Conservation (phyloP, 2,888 invertebrate genomes). For the Zaprionus bogoriensis region DNA sequence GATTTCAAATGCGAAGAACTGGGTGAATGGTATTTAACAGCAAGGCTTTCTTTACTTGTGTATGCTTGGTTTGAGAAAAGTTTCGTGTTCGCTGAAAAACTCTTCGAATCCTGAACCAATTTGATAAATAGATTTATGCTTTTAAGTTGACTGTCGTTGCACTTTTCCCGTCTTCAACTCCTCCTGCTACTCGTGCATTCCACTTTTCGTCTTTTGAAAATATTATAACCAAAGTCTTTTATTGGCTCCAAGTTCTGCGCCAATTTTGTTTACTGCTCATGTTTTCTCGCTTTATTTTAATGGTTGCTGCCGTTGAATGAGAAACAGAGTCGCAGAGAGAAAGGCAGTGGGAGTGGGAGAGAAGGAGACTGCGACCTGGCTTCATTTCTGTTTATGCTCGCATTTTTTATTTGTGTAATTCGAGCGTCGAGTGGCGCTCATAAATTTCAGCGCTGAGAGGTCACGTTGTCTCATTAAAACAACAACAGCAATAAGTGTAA, state of each 20-base stretch:
- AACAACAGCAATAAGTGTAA: constrained; percentile 60
- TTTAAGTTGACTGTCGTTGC: constrained; percentile 46
- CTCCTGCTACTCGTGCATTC: background rate
- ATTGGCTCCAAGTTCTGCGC: constrained; percentile 29
- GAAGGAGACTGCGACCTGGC: constrained; percentile 16
- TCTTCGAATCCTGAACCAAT: background rate
- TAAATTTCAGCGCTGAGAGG: constrained; percentile 64
- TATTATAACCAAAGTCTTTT: constrained; percentile 45
- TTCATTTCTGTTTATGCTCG: constrained; percentile 65
- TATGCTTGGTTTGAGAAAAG: background rate
- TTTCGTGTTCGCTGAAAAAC: background rate
- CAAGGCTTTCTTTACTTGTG: too few species aligned
- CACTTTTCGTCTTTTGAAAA: constrained; percentile 5
- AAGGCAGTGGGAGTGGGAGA: background rate
- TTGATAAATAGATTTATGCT: constrained; percentile 68
- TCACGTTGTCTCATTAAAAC: constrained; percentile 76
- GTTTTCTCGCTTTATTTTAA: constrained; percentile 78
- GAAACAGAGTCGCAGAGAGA: background rate
- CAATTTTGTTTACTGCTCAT: constrained; percentile 72
- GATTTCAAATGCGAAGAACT: too few species aligned
- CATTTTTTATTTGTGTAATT: constrained; percentile 73
- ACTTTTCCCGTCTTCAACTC: constrained; percentile 3
- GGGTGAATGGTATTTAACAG: too few species aligned
- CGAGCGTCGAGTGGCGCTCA: constrained; percentile 63
- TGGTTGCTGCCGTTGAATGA: constrained; percentile 48